Percentiles rank a stretch among this genome's conserved stretches.
phyloP scores from a whole-genome alignment of 2,888 invertebrate genomes.

The Tipula lateralis region DNA sequence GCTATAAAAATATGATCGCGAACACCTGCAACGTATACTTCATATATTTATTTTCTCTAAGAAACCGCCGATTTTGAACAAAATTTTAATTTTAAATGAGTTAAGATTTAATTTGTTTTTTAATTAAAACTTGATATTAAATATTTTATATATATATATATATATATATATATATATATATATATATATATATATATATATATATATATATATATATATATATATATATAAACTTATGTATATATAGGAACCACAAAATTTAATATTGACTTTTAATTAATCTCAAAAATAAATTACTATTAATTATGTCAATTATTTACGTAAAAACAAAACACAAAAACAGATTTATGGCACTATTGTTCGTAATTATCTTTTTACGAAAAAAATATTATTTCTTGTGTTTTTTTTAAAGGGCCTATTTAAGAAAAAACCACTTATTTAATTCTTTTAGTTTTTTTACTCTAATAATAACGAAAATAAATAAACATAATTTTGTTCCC shows the following conservation, averaged over 20 bases:
- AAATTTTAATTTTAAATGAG: background rate
- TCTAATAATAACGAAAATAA: background rate
- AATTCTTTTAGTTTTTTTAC: background rate
- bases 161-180: too few relatives aligned
- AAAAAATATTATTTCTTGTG: background rate
- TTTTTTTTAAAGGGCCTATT: background rate
- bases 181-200: too few relatives aligned
- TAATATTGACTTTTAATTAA: background rate
- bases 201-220: background rate
- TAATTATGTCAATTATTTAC: slow-evolving; percentile 20
- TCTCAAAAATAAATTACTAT: background rate
- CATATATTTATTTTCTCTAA: background rate
- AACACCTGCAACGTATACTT: too few relatives aligned
- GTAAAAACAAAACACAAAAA: background rate
- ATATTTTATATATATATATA: too few relatives aligned
- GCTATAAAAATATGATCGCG: background rate
- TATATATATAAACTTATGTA: too few relatives aligned
- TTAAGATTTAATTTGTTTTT: background rate
- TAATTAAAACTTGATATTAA: background rate
- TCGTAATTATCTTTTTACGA: background rate
- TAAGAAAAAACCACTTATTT: background rate
- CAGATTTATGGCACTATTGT: background rate
- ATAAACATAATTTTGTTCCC: background rate
- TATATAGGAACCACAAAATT: background rate
- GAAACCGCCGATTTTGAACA: background rate